A percentile compares a stretch with the other conserved stretches of the same genome.
These are phyloP conservation scores for Epizoanthus scotinus DNA, from an alignment of 92 coral and sea anemone species.

Conservation along the genomic window DNA sequence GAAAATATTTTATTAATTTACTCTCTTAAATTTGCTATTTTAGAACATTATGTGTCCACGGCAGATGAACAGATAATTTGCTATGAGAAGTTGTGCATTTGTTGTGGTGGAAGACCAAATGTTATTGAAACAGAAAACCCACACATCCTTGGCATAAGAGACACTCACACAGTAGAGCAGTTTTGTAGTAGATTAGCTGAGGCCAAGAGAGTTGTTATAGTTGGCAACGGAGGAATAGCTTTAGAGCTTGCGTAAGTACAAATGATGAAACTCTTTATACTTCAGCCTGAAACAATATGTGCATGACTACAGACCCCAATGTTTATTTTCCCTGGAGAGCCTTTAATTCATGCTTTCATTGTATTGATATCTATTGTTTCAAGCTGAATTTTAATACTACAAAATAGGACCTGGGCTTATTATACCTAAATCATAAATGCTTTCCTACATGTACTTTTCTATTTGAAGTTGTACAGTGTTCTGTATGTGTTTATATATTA, in stretches of 20 bases:
- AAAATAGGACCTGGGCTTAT: too few relatives aligned
- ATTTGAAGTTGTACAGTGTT: too few relatives aligned
- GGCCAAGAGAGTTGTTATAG: conserved; percentile 79
- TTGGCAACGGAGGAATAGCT: conserved; percentile 99
- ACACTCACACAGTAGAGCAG: conserved; percentile 80
- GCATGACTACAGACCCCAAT: too few relatives aligned
- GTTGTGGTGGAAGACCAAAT: conserved; percentile 93
- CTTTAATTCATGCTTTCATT: too few relatives aligned
- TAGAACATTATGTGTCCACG: conserved; percentile 77
- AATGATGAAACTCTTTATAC: too few relatives aligned
- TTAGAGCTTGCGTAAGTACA: conserved; percentile 90
- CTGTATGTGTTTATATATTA: too few relatives aligned
- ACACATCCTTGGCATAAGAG: conserved; percentile 84
- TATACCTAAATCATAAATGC: too few relatives aligned
- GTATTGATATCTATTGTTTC: not conserved
- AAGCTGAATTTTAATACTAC: not conserved
- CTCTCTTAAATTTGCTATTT: not conserved
- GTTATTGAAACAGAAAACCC: conserved; percentile 63
- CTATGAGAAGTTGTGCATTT: conserved; percentile 89
- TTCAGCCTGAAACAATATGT: not conserved
- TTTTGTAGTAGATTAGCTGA: conserved; percentile 62
- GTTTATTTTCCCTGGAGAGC: too few relatives aligned
- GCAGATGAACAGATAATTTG: conserved; percentile 51
- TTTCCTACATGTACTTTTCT: too few relatives aligned
- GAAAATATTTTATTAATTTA: not conserved